Base-by-base conservation (phyloP, 2,797 vertebrate genomes). In the Lepilemur septentrionalis region DNA sequence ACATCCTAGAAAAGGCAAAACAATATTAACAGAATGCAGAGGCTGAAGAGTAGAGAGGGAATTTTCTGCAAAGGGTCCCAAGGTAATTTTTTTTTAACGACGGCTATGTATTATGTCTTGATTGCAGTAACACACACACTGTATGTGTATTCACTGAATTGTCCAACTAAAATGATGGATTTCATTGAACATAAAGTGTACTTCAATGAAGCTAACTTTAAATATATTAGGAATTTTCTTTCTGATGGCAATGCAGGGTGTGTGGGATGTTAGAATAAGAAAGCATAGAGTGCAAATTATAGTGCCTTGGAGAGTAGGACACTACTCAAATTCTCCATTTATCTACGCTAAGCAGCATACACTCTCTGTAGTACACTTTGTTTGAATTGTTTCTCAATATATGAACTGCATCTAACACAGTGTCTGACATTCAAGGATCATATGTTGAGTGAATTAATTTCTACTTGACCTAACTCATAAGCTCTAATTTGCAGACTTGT, bases 31-130 rank as follows among this genome's bases (percentile, higher is more conserved):
- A 25, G 1, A 78, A 38, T 22, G 2, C 18, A 50, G 15, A 7
- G 4, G 9, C 59, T 59, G 11, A 22, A 72, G 4, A 52, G 5
- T 4, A 6, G 25, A 25, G 7, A 18, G 4, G 3, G 1, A 12
- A 22, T 0, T 15, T 30, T 73, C 1, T 28, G 8, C 81, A 85
- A 73, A 75, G 10, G 13, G 25, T 7, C 4, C 17, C 7, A 59
- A 28, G 5, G 20, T 65, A 55, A 38, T 14, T 8, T 73, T 32
- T 28, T 63, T 50, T 12, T 52, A 63, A 67, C 35, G 28, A 79
- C 30, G 11, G 23, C 5, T 41, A 30, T 50, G 43, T 30, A n/a
- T 5, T n/a, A 46, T 14, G 1, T 55, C 17, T 52, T 70, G 35
- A 35, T 61, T 61, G 35, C 41, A 10, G 35, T 25, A 30, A 70